Conservation (phyloP, 2,113 vertebrate genomes). For the Heterochromis multidens region DNA sequence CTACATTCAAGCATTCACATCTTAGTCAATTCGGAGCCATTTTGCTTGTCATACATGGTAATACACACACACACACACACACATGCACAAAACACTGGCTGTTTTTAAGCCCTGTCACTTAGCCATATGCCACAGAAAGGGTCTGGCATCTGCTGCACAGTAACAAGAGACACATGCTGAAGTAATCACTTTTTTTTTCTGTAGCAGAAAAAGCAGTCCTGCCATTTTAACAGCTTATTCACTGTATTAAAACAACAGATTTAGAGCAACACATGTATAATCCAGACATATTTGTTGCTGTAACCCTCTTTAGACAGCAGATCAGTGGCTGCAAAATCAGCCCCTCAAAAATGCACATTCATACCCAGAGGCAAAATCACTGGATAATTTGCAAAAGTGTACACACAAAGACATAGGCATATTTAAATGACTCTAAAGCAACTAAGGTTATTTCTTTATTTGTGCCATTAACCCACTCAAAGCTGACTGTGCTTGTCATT, state of each 20-base stretch:
- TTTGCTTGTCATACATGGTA: conserved; percentile 9
- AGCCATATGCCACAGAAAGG: conserved; percentile 64
- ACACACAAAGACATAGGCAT: conserved; percentile 57
- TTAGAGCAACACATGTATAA: not conserved
- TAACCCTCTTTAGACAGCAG: conserved; percentile 44
- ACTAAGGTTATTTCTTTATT: conserved; percentile 48
- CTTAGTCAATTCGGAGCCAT: not conserved
- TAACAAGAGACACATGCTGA: conserved; percentile 7
- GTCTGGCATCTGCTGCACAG: conserved; percentile 66
- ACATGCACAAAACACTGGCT: conserved; percentile 30
- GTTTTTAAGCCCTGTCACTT: conserved; percentile 70
- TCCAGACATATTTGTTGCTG: not conserved
- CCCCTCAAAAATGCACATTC: conserved; percentile 7
- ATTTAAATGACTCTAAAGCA: conserved; percentile 66
- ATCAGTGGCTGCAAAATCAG: conserved; percentile 69
- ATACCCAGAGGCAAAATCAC: not conserved
- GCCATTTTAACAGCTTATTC: not conserved
- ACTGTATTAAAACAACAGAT: not conserved
- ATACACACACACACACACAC: not conserved
- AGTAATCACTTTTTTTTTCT: not conserved
- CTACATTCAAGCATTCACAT: conserved; percentile 22
- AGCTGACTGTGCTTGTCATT: not conserved
- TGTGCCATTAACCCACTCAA: conserved; percentile 39
- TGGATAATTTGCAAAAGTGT: not conserved
- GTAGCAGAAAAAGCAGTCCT: not conserved